These are phyloP conservation scores for Eidolon helvum DNA, from an alignment of 2,113 vertebrate species.

Conservation along the genomic window DNA sequence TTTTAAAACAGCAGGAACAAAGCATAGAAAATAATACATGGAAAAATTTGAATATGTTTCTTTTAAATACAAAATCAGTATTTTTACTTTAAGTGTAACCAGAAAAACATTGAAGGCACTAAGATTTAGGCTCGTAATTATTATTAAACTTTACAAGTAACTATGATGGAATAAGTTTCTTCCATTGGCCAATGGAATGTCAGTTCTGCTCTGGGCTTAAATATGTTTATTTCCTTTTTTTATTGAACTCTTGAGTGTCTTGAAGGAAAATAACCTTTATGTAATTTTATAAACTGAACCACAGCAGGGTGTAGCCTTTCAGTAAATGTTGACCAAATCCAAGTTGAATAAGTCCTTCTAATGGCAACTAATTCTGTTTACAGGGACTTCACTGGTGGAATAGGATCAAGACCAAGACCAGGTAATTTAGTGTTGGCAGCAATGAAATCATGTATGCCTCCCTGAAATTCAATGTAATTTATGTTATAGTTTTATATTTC, in stretches of 20 bases:
- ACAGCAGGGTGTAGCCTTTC: background rate
- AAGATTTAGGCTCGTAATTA: background rate
- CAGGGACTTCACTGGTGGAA: constrained; percentile 73
- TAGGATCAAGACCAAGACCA: constrained; percentile 85
- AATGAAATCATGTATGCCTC: background rate
- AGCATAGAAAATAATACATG: background rate
- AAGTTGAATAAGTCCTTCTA: background rate
- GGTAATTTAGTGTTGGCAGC: constrained; percentile 79
- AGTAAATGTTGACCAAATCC: background rate
- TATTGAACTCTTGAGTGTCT: background rate
- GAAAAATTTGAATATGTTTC: background rate
- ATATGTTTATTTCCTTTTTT: background rate
- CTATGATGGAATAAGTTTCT: accelerated
- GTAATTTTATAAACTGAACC: background rate
- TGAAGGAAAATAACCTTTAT: background rate
- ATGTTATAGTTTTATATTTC: constrained; percentile 42
- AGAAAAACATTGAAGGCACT: background rate
- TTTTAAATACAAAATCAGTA: background rate
- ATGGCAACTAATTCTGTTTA: background rate
- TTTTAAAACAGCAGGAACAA: background rate
- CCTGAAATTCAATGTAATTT: background rate
- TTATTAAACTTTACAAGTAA: background rate
- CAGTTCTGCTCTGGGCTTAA: background rate
- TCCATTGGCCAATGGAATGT: background rate
- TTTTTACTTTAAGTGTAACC: background rate